Conservation (phyloP, 2,113 vertebrate species). For the Talpa occidentalis region DNA sequence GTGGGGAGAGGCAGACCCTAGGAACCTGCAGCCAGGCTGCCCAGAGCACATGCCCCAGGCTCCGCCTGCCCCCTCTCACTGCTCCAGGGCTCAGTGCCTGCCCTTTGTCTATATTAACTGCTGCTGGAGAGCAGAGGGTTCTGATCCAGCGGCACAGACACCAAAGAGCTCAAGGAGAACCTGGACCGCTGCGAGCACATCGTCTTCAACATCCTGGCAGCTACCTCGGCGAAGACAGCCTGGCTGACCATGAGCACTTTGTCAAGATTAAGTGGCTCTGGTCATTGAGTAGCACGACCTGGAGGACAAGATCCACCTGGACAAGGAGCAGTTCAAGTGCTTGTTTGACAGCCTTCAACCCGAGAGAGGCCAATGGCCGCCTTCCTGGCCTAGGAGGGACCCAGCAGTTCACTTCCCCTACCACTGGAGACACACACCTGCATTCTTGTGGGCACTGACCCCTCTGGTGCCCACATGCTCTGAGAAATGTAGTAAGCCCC, state of each 20-base stretch:
- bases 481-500: too few species aligned
- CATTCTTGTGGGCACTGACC: too few species aligned
- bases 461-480: too few species aligned
- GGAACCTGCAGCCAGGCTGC: too few species aligned
- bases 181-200: conserved; percentile 94
- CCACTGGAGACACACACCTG: too few species aligned
- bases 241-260: conserved; percentile 98
- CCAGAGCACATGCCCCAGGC: too few species aligned
- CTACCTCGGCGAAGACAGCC: conserved; percentile 92
- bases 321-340: conserved; percentile 97
- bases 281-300: conserved; percentile 98
- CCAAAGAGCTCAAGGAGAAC: conserved; percentile 98
- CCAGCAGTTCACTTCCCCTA: too few species aligned
- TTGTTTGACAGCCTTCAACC: conserved; percentile 94
- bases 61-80: neutral
- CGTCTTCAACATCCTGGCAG: conserved; percentile 92
- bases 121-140: conserved; percentile 93
- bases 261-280: conserved; percentile 99
- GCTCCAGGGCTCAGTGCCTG: neutral
- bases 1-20: too few species aligned
- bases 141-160: conserved; percentile 96
- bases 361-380: conserved; percentile 81
- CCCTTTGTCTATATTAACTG: conserved; percentile 87
- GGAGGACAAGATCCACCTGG: conserved; percentile 98
- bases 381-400: too few species aligned